Conservation (phyloP, 2,888 invertebrate genomes). For the Trilocha varians region DNA sequence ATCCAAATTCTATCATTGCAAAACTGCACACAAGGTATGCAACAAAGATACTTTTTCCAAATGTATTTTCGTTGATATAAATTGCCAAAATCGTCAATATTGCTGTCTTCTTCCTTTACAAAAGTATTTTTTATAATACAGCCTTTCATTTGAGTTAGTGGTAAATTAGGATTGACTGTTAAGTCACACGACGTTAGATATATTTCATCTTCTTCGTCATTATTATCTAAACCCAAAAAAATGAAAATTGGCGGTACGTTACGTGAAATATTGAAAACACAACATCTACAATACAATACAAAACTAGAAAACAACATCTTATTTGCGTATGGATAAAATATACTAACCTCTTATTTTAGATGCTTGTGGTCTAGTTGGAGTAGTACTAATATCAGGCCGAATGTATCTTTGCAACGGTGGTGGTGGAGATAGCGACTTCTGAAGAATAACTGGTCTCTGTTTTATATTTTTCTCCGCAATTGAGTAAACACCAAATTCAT, state of each 20-base stretch:
- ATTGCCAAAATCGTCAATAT: conserved; percentile 13
- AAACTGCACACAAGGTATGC: conserved; percentile 26
- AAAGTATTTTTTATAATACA: conserved; percentile 34
- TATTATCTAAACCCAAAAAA: conserved; percentile 26
- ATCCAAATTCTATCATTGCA: conserved; percentile 37
- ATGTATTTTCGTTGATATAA: conserved; percentile 9
- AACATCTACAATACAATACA: conserved; percentile 1
- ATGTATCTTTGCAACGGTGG: conserved; percentile 31
- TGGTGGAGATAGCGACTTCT: conserved; percentile 37
- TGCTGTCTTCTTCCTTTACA: conserved; percentile 22
- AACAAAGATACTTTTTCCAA: conserved; percentile 42
- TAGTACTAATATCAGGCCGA: conserved; percentile 24
- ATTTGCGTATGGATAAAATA: conserved; percentile 13
- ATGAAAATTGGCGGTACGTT: background rate
- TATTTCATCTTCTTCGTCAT: conserved; percentile 39
- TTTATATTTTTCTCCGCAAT: conserved; percentile 36
- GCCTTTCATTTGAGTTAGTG: conserved; percentile 33
- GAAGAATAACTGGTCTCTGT: conserved; percentile 31
- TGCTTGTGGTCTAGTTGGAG: conserved; percentile 32
- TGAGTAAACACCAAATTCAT: conserved; percentile 56
- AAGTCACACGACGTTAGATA: conserved; percentile 49
- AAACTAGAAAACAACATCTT: conserved; percentile 5
- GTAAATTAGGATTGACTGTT: conserved; percentile 25
- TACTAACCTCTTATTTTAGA: conserved; percentile 47
- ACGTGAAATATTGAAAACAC: background rate